Base-by-base conservation (phyloP, 2,888 invertebrate genomes). In the Coecobrya sp. region DNA sequence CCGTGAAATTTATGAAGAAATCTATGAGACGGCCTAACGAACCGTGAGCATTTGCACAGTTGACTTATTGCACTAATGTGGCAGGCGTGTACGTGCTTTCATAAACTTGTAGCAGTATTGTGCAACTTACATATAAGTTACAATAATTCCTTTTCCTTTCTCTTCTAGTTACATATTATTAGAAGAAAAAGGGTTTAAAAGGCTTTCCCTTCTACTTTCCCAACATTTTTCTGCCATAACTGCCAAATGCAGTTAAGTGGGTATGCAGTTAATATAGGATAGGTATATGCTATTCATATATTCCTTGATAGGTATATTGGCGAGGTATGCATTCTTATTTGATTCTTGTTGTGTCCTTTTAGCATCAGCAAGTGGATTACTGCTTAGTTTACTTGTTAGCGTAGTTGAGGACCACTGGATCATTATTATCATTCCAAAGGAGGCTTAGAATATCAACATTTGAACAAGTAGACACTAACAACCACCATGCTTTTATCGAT, bases 11-110 rank as follows among this genome's bases (percentile, higher is more conserved):
- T 84, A 84, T 65, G 84, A 84, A 84, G 84, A 84, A 86, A 86
- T 86, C 70, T 86, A 70, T 70, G 86, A 52, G 86, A 86, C 86
- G 68, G 68, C 70, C 86, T 86, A 86, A 86, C 86, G 86, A 86
- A 86, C 86, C 86, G 52, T 86, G 86, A 86, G 19, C 86, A 70
- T 70, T 86, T 70, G 70, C 86, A 86, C 86, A 86, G 86, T 86
- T 86, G 86, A 86, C 86, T 68, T 86, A 70, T 86, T 86, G 86
- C 86, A 70, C 86, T 70, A 86, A 86, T 86, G 86, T 86, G 86
- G 70, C 70, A 70, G 86, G 86, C 86, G 70, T 49, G 86, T 68
- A 86, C 65, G 86, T 86, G 65, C 86, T 82, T 22, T 55, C 81
- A 82, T 82, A 82, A 82, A 82, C 55, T 82, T 82, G 81, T 55